Base-by-base conservation (phyloP, 2,797 vertebrate genomes). In the Hippopotamyrus pictus region DNA sequence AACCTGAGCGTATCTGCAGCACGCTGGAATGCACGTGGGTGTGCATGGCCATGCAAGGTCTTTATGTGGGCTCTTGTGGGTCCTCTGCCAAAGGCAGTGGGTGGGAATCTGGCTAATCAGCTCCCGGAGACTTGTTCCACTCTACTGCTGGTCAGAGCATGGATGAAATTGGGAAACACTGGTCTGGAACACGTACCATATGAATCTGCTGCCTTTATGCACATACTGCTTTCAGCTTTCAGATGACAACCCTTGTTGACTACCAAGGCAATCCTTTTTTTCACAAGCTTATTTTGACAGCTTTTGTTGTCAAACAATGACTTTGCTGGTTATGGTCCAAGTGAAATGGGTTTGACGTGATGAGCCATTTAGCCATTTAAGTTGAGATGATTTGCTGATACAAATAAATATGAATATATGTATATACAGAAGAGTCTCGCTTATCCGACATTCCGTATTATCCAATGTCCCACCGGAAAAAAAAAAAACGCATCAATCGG, bases 11-110 rank as follows among this genome's bases (percentile, higher is more conserved):
- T 41, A 6, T 37, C 53, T 22, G 14, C 29, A 57, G 85, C 53
- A 59, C 12, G 2, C 5, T n/a, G 29, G 53, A n/a, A 59, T 57
- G 53, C 37, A 41, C 1, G 86, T 65, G 86, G 33, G 86, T 46
- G 86, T 88, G 41, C 37, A 19, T 65, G 57, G 33, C 54, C 19
- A 4, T 46, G 9, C 7, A 22, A 37, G 33, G 37, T 19, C 54
- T 48, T 88, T 46, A 62, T 22, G 76, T 89, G 88, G 88, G 50
- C 50, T 22, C 59, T 7, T 76, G 83, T 86, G 46, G 51, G 29
- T 86, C 5, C 51, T 17, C 5, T 29, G 85, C 85, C 85, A 86
- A 57, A 29, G 46, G 25, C 85, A 57, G 85, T 87, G 85, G 85
- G 85, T 37, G 53, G 53, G 85, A 59, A 41, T 33, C 53, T 57